Evolutionary conservation across 2,113 vertebrate genomes (phyloP).

Genomic region (Eudyptes chrysolophus): DNA sequence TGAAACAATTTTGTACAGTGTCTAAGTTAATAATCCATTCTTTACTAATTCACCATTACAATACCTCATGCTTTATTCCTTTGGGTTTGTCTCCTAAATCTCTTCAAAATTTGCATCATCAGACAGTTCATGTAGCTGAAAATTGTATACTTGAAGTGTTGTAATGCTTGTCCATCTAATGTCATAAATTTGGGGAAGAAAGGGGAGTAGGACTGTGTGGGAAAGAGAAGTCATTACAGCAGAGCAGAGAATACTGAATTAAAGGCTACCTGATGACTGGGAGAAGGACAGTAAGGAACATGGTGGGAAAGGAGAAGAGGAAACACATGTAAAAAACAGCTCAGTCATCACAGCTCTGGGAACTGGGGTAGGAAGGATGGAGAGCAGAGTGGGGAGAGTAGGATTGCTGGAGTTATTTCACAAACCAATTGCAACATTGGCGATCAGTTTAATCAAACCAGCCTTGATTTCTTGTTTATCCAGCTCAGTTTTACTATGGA

Average conservation of each 20-base stretch:
- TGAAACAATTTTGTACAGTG: background rate
- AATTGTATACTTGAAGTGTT: background rate
- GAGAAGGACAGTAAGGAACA: background rate
- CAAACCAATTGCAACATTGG: background rate
- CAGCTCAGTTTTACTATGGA: background rate
- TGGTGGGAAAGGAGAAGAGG: background rate
- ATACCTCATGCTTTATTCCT: background rate
- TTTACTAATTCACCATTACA: background rate
- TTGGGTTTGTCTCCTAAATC: background rate
- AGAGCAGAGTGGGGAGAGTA: background rate
- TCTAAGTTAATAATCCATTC: background rate
- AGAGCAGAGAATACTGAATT: background rate
- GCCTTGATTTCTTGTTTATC: background rate
- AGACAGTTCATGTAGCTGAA: background rate
- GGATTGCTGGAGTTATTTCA: background rate
- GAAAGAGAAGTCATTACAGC: background rate
- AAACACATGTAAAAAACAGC: fast-evolving
- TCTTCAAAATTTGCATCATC: background rate
- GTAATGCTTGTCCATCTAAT: background rate
- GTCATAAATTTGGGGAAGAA: background rate
- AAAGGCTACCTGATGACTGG: background rate
- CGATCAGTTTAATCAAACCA: background rate
- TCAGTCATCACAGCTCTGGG: background rate
- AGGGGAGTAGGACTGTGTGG: fast-evolving
- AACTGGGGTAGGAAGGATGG: background rate